Evolutionary conservation across 2,113 vertebrate genomes (phyloP).

Genomic region (Stigmatopora nigra): DNA sequence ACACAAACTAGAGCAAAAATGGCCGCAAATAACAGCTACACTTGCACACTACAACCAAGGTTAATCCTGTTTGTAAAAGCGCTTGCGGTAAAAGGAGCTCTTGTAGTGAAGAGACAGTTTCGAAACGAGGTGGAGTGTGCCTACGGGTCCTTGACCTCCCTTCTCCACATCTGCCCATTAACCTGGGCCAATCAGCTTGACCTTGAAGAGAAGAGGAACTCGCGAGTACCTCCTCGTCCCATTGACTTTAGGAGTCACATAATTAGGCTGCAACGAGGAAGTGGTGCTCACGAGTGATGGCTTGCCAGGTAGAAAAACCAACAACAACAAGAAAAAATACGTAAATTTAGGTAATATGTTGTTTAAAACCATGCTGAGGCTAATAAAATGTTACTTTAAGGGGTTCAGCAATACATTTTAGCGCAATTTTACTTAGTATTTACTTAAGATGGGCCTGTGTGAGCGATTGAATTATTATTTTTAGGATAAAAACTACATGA

Average conservation of each 20-base stretch:
- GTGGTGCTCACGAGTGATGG: constrained; percentile 19
- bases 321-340: constrained; percentile 5
- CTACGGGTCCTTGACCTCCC: constrained; percentile 66
- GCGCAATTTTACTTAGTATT: no score
- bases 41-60: constrained; percentile 43
- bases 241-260: constrained; percentile 66
- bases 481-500: no score
- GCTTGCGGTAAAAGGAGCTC: constrained; percentile 55
- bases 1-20: neutral
- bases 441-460: no score
- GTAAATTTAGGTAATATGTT: constrained; percentile 13
- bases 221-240: constrained; percentile 50
- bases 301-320: constrained; percentile 5
- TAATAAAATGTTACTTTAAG: neutral
- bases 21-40: constrained; percentile 18
- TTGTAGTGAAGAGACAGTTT: constrained; percentile 68
- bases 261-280: constrained; percentile 68
- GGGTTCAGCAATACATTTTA: no score
- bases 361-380: constrained; percentile 2
- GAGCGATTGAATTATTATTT: no score
- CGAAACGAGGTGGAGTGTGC: constrained; percentile 63
- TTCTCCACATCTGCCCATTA: constrained; percentile 68
- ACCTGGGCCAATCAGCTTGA: constrained; percentile 72
- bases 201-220: constrained; percentile 66
- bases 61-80: constrained; percentile 66